Evolutionary conservation across 2,113 vertebrate species (phyloP).

Genomic region (Lepisosteus oculatus): DNA sequence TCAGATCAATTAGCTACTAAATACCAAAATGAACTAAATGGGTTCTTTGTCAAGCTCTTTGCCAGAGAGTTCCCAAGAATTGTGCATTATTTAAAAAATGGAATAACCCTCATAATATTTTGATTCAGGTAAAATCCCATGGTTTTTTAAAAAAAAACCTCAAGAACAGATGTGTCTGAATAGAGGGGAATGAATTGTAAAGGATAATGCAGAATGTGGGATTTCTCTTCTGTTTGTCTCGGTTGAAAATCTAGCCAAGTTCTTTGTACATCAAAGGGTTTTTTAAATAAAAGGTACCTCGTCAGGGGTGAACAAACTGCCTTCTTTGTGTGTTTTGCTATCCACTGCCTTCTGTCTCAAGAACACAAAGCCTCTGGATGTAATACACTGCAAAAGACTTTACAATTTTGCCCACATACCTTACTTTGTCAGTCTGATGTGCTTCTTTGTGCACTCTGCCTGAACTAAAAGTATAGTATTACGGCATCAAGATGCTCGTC

Average conservation of each 20-base stretch:
- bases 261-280: conserved; percentile 72
- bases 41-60: conserved; percentile 16
- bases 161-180: conserved; percentile 66
- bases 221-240: conserved; percentile 65
- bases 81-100: conserved; percentile 3
- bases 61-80: conserved; percentile 22
- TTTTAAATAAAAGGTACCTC: conserved; percentile 73
- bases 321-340: conserved; percentile 65
- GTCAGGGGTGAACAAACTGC: conserved; percentile 73
- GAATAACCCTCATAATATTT: no score
- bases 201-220: conserved; percentile 69
- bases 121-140: not conserved
- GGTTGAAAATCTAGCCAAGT: conserved; percentile 65
- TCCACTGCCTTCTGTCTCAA: conserved; percentile 53
- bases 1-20: not conserved
- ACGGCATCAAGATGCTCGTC: conserved; percentile 70
- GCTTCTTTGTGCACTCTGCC: conserved; percentile 64
- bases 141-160: conserved; percentile 31
- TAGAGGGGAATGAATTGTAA: conserved; percentile 56
- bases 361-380: conserved; percentile 70
- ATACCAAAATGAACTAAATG: not conserved
- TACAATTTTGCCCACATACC: conserved; percentile 73
- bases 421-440: conserved; percentile 65
- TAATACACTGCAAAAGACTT: conserved; percentile 71
- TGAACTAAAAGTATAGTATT: conserved; percentile 74